phyloP scores from a whole-genome alignment of 2,797 vertebrate species.

The Tachyglossus aculeatus region DNA sequence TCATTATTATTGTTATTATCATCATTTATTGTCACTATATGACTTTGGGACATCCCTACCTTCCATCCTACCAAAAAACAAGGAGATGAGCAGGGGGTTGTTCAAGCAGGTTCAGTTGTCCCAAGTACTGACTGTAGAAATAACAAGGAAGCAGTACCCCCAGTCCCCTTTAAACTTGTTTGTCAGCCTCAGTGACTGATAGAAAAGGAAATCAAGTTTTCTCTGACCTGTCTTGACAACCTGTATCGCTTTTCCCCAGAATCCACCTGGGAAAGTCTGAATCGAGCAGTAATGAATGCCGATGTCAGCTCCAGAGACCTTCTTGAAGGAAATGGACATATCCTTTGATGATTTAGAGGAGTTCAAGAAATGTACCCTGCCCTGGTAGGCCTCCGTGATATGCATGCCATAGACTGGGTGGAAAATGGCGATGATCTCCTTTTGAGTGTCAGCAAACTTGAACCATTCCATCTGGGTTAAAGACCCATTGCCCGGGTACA shows the following conservation, averaged over 20 bases:
- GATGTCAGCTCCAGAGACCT: slow-evolving; percentile 76
- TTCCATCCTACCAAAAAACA: no score
- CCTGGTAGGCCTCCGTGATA: slow-evolving; percentile 59
- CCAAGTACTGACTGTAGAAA: no score
- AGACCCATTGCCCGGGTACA: slow-evolving; percentile 69
- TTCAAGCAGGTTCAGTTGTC: no score
- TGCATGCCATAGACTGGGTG: slow-evolving; percentile 61
- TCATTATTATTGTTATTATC: no score
- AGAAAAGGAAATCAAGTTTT: not conserved
- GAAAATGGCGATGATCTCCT: slow-evolving; percentile 72
- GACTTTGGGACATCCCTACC: no score
- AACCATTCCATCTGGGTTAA: slow-evolving; percentile 83
- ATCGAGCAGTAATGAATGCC: slow-evolving; percentile 80
- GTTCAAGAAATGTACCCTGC: slow-evolving; percentile 77
- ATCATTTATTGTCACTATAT: no score
- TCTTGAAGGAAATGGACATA: slow-evolving; percentile 77
- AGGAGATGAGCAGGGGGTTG: no score
- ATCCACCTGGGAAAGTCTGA: slow-evolving; percentile 76
- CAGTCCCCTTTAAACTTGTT: no score
- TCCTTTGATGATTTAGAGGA: slow-evolving; percentile 50
- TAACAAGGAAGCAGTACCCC: no score
- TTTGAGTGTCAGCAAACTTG: slow-evolving; percentile 63
- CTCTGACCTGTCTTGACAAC: slow-evolving; percentile 80
- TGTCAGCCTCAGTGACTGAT: no score
- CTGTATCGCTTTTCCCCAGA: slow-evolving; percentile 74